Evolutionary conservation across 2,888 invertebrate species (phyloP).

Genomic region (Himalopsyche anomala): DNA sequence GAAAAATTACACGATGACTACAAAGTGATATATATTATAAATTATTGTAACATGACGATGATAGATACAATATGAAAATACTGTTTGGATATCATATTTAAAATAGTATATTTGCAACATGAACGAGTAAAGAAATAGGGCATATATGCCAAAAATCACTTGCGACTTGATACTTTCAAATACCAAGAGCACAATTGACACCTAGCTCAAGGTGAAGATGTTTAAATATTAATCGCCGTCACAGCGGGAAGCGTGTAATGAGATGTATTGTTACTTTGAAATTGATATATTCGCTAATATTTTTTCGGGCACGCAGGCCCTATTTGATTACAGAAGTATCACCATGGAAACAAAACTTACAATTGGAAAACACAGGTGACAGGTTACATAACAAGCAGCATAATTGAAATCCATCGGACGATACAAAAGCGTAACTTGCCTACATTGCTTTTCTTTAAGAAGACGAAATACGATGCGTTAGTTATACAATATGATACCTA

Average conservation of each 20-base stretch:
- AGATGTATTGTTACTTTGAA: no score
- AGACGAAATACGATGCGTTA: background rate
- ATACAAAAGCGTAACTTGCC: conserved; percentile 22
- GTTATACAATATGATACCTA: conserved; percentile 34
- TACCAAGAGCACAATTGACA: no score
- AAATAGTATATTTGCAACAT: conserved; percentile 11
- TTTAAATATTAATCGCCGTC: no score
- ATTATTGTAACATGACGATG: background rate
- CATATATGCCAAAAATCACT: no score
- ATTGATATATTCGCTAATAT: no score
- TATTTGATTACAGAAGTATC: no score
- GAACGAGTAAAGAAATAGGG: background rate
- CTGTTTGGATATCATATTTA: conserved; percentile 25
- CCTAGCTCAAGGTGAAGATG: no score
- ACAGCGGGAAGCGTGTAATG: no score
- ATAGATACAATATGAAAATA: conserved; percentile 39
- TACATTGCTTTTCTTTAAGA: conserved; percentile 11
- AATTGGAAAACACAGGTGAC: background rate
- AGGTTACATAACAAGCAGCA: conserved; percentile 23
- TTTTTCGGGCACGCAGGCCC: no score
- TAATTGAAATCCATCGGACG: conserved; percentile 22
- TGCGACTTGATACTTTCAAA: no score
- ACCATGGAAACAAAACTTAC: background rate
- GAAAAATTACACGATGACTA: conserved; percentile 34
- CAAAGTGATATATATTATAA: conserved; percentile 5